These are phyloP conservation scores for Pongo abelii DNA, from an alignment of 2,113 vertebrate genomes.

Conservation along the genomic window DNA sequence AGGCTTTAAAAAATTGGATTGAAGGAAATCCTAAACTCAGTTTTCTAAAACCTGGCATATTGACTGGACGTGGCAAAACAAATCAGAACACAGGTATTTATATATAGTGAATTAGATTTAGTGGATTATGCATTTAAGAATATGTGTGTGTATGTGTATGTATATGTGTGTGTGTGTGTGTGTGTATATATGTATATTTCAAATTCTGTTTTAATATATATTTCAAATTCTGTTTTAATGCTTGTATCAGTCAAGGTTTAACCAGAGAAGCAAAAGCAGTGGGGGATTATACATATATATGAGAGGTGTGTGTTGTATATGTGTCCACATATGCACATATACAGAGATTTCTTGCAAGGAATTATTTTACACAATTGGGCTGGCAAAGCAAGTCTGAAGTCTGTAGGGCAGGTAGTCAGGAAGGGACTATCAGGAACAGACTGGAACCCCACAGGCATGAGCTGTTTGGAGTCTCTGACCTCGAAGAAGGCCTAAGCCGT, in stretches of 20 bases:
- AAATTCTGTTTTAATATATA: neutral
- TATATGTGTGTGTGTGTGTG: too few species aligned
- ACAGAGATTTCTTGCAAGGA: neutral
- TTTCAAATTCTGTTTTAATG: neutral
- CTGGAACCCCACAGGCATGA: neutral
- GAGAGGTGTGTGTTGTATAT: neutral
- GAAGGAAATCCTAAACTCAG: constrained; percentile 83
- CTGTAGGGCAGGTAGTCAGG: neutral
- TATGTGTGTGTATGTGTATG: neutral
- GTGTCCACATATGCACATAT: neutral
- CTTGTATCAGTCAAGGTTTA: neutral
- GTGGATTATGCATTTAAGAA: neutral
- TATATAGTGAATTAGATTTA: neutral
- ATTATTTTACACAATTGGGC: neutral
- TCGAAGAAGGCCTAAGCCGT: neutral
- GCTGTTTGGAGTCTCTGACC: neutral
- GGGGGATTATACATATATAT: neutral
- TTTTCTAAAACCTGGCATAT: constrained; percentile 82
- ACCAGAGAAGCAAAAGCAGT: constrained; percentile 18
- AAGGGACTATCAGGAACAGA: neutral
- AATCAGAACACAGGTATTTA: constrained; percentile 76
- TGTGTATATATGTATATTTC: neutral
- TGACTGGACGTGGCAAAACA: constrained; percentile 84
- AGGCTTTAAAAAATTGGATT: constrained; percentile 90
- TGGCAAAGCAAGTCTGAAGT: neutral